Evolutionary conservation across 2,888 invertebrate genomes (phyloP).

Genomic region (Drosophila stalkeri): DNA sequence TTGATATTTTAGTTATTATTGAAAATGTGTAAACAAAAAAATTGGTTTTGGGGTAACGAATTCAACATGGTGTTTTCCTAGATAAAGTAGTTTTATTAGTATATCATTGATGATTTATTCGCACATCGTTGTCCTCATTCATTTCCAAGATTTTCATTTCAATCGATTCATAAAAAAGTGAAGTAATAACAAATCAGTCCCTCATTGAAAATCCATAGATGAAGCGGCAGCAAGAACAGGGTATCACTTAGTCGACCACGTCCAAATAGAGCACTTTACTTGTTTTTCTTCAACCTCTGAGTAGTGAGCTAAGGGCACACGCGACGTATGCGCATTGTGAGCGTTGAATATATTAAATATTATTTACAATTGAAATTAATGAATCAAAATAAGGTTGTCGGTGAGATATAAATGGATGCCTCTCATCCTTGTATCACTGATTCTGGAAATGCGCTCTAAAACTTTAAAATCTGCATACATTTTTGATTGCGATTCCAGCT

Average conservation of each 20-base stretch:
- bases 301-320: neutral
- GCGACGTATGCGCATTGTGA: slow-evolving; percentile 22
- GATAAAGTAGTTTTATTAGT: neutral
- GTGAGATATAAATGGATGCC: neutral
- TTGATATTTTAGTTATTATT: neutral
- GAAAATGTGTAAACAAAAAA: neutral
- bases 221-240: neutral
- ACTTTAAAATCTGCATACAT: slow-evolving; percentile 36
- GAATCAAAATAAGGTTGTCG: slow-evolving; percentile 29
- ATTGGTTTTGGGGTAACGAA: neutral
- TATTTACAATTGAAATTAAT: slow-evolving; percentile 44
- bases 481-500: slow-evolving; percentile 16
- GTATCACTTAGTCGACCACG: neutral
- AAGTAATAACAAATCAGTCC: too few species aligned
- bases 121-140: neutral
- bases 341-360: slow-evolving; percentile 48
- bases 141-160: neutral
- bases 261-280: neutral
- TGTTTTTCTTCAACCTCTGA: slow-evolving; percentile 26
- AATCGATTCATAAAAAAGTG: neutral
- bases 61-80: neutral
- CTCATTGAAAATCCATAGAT: too few species aligned
- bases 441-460: slow-evolving; percentile 29
- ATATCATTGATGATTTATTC: neutral
- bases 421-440: slow-evolving; percentile 23